Percentiles rank a stretch among this genome's conserved stretches.
phyloP scores from a whole-genome alignment of 2,797 vertebrate species.

The Danio albolineatus region DNA sequence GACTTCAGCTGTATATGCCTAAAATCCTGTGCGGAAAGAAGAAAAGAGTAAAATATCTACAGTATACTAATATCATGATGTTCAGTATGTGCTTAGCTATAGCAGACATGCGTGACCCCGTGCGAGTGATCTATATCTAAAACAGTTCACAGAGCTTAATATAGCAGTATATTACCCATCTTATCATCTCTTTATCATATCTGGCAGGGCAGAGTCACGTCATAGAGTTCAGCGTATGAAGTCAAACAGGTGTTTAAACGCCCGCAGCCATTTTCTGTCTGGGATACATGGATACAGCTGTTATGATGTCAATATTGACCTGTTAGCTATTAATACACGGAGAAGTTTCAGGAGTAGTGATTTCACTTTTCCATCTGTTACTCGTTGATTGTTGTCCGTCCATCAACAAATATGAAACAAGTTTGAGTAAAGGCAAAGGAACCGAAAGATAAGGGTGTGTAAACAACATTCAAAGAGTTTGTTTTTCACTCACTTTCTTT shows the following conservation, averaged over 20 bases:
- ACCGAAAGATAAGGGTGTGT: constrained; percentile 55
- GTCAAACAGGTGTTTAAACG: constrained; percentile 63
- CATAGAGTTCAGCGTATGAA: constrained; percentile 34
- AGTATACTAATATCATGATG: background rate
- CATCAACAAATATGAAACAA: background rate
- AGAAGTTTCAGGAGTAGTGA: constrained; percentile 51
- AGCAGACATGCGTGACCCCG: background rate
- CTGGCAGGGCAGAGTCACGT: constrained; percentile 24
- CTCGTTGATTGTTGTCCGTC: constrained; percentile 6
- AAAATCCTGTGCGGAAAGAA: too few relatives aligned
- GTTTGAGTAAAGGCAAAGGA: background rate
- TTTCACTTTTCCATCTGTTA: constrained; percentile 29
- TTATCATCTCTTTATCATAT: constrained; percentile 22
- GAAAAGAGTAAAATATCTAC: background rate
- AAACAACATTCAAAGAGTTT: background rate
- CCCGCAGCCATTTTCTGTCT: constrained; percentile 59
- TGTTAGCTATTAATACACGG: constrained; percentile 66
- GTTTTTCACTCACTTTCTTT: constrained; percentile 34
- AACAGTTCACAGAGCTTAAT: constrained; percentile 12
- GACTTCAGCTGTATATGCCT: too few relatives aligned
- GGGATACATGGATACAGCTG: constrained; percentile 56
- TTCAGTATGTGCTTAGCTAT: background rate
- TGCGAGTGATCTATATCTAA: constrained; percentile 7
- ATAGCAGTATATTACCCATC: constrained; percentile 29
- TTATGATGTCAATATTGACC: constrained; percentile 66